phyloP scores from a whole-genome alignment of 2,113 vertebrate species.

The Phalacrocorax pelagicus region DNA sequence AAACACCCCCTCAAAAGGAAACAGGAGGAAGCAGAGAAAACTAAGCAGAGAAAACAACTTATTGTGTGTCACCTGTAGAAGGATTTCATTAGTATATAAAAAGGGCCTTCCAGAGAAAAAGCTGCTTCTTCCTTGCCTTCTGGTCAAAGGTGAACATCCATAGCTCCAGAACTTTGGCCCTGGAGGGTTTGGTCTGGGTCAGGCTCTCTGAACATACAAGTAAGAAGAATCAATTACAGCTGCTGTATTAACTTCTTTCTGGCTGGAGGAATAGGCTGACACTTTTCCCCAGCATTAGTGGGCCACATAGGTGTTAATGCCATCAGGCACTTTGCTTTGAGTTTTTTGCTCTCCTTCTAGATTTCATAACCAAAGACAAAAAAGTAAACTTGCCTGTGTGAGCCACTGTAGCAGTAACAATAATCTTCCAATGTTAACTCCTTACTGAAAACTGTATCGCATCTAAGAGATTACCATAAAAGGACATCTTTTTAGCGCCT shows the following conservation, averaged over 20 bases:
- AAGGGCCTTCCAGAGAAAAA: background rate
- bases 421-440: background rate
- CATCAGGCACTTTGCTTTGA: background rate
- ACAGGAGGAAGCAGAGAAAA: background rate
- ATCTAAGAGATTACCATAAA: background rate
- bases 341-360: background rate
- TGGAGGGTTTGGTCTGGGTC: background rate
- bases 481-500: constrained; percentile 9
- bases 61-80: background rate
- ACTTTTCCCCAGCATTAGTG: background rate
- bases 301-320: background rate
- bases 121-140: background rate
- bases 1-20: background rate
- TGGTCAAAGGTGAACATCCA: background rate
- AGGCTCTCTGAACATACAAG: background rate
- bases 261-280: background rate
- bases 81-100: background rate
- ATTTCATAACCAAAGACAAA: background rate
- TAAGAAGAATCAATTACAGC: background rate
- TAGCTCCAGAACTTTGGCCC: background rate
- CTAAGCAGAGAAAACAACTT: background rate
- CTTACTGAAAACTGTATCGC: background rate
- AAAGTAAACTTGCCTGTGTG: background rate
- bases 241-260: background rate
- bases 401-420: background rate